Base-by-base conservation (phyloP, 2,113 vertebrate genomes). In the Fulmarus glacialis region DNA sequence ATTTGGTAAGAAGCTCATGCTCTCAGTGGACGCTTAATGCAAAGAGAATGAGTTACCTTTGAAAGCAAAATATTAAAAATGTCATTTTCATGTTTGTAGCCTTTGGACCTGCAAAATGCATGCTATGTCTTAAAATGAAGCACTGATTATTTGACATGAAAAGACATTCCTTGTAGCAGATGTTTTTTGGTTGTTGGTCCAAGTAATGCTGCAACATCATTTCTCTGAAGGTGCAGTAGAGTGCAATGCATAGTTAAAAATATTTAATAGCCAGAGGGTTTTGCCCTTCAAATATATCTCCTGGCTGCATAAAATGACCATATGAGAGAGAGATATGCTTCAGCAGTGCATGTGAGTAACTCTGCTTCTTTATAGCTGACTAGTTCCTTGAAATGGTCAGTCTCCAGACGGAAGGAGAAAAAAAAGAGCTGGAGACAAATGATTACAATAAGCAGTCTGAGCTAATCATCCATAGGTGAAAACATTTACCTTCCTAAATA, bases 211-310 rank as follows among this genome's bases (percentile, higher is more conserved):
- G n/a, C 38, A 92, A 81, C 20, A 75, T 50, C 63, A 85, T 87
- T 95, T 96, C 48, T 96, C 55, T 59, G 30, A 88, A 92, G 43
- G 43, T 74, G 38, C 4, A 0, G 36, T 52, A 93, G 36, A 91
- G 47, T 74, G n/a, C 15, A 90, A 96, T 66, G 73, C 32, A 38
- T 40, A 66, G 59, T 82, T 89, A 87, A 88, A 91, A 89, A 78
- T 73, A 75, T 87, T 78, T 48, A 63, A 62, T 36, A 89, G 22
- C 47, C 84, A 87, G 70, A 59, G 43, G 30, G 52, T 78, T 92
- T 87, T 66, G 72, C 50, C 82, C 38, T 97, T 97, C 89, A 90
- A 84, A 91, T 75, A 82, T 79, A 77, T 84, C 62, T 91, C 60
- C 87, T 83, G 86, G 52, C 59, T 87, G n/a, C 82, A 79, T 72